Base-by-base conservation (phyloP, 2,797 vertebrate genomes). In the Coccyzus lansbergi region DNA sequence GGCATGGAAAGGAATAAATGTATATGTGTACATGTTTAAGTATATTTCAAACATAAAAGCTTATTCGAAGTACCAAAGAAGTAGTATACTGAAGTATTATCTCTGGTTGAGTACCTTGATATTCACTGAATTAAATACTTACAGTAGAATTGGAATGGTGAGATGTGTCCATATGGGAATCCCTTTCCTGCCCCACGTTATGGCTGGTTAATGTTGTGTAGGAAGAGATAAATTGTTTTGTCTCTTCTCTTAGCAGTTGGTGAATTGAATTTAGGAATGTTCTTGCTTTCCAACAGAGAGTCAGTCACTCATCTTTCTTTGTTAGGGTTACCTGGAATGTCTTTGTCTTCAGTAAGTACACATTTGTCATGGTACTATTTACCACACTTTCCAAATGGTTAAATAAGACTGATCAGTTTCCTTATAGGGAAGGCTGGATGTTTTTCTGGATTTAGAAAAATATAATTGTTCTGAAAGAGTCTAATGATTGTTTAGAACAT, bases 221-320 rank as follows among this genome's bases (percentile, higher is more conserved):
- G 63, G 48, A 55, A 90, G 31, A 91, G 67, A 58, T 15, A 86
- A 81, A 62, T 36, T 72, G 62, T 60, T 94, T 91, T 89, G 49
- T 70, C 82, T 91, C 53, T 6, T 74, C 44, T 79, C 72, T 81
- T 93, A 87, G 83, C 91, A 92, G 65, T 75, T 86, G 72, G 24
- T 94, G 83, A 93, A 92, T 88, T 83, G 85, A 93, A 79, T 91
- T 91, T 85, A 78, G 86, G 53, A 77, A 71, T 70, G 62, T 78
- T 92, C 28, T 48, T 92, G 33, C 83, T 95, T 91, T 88, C 69
- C 63, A 83, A 52, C 36, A 9, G 31, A 55, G 75, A 89, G 65
- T 95, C 95, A 89, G 65, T 95, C 95, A 86, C 48, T 95, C 76
- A 88, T 81, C 63, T 88, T 75, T 62, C 67, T 96, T 86, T 94